Conservation (phyloP, 2,797 vertebrate genomes). For the Pangasius macronema region DNA sequence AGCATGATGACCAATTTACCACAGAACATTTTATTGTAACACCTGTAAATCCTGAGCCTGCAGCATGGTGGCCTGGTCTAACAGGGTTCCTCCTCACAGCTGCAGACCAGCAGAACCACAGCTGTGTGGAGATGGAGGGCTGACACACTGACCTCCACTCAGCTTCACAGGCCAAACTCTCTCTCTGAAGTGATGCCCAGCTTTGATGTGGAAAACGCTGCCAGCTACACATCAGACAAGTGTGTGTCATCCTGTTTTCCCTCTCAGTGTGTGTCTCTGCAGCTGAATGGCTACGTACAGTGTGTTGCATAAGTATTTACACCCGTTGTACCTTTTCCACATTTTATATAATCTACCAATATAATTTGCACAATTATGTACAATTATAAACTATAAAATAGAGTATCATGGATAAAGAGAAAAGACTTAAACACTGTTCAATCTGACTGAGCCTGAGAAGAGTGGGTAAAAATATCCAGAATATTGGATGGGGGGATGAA, state of each 20-base stretch:
- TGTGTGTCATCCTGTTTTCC: not conserved
- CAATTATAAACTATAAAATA: not conserved
- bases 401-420: not conserved
- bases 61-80: not conserved
- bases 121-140: constrained; percentile 29
- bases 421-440: not conserved
- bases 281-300: not conserved
- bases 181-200: constrained; percentile 62
- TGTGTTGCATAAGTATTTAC: not conserved
- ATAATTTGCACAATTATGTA: not conserved
- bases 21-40: constrained; percentile 4
- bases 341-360: not conserved
- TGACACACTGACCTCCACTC: constrained; percentile 55
- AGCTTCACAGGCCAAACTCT: constrained; percentile 57
- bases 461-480: not conserved
- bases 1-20: not conserved
- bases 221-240: constrained; percentile 59
- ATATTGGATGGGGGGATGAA: not conserved
- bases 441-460: not conserved
- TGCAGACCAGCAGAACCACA: constrained; percentile 16
- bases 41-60: not conserved
- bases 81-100: constrained; percentile 11
- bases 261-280: not conserved
- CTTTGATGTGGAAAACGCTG: constrained; percentile 67
- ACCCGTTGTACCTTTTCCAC: not conserved